A percentile compares a stretch with the other conserved stretches of the same genome.
These are phyloP conservation scores for Aurelia sp. DNA, from an alignment of 30 jellyfish, hydroid and myxozoan species.

Conservation along the genomic window DNA sequence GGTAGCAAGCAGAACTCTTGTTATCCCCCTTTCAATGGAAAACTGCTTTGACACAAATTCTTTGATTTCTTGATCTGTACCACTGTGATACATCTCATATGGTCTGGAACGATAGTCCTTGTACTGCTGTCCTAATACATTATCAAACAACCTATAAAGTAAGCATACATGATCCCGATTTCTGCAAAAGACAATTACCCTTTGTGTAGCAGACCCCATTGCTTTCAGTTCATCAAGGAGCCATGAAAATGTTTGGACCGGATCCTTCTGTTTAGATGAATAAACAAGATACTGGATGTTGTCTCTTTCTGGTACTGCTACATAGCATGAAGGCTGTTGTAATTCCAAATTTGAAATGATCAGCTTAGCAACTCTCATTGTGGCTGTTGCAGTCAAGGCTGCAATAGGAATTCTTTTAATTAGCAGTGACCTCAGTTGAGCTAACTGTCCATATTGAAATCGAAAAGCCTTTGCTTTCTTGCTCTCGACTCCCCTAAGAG, in stretches of 20 bases:
- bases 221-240: neutral
- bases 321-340: neutral
- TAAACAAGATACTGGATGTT: conserved; percentile 8
- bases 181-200: conserved; percentile 10
- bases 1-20: conserved; percentile 14
- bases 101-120: conserved; percentile 2
- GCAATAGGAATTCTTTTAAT: neutral
- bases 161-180: neutral
- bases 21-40: neutral
- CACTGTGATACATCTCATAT: conserved; percentile 19
- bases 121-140: neutral
- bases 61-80: conserved; percentile 17
- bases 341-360: conserved; percentile 7
- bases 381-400: conserved; percentile 29
- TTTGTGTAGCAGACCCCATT: neutral
- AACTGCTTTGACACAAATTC: neutral
- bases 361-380: neutral
- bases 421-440: too few species aligned
- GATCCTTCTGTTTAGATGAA: neutral
- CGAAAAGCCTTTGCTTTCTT: too few species aligned
- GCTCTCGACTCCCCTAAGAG: too few species aligned
- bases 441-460: too few species aligned
- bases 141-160: conserved; percentile 4
- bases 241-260: neutral
- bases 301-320: conserved; percentile 2